Evolutionary conservation across 2,888 invertebrate species (phyloP).

Genomic region (Rhamphomyia laevipes): DNA sequence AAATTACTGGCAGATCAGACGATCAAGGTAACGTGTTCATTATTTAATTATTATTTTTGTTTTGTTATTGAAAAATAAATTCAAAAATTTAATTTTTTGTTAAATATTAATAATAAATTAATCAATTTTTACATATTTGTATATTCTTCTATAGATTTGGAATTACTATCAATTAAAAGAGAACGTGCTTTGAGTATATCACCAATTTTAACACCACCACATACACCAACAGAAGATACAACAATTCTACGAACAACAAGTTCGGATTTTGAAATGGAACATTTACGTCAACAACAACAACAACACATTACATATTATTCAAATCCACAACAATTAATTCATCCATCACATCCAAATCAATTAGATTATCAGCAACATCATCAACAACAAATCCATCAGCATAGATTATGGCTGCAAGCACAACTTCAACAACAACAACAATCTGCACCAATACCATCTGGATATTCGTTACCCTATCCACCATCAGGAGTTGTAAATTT

Average conservation of each 20-base stretch:
- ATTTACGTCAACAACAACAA: slow-evolving; percentile 24
- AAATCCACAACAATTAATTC: slow-evolving; percentile 26
- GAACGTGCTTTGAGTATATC: slow-evolving; percentile 45
- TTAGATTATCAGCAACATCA: slow-evolving; percentile 30
- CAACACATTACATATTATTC: slow-evolving; percentile 17
- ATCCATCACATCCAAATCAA: slow-evolving; percentile 39
- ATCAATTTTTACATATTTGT: neutral
- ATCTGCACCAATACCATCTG: neutral
- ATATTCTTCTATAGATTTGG: slow-evolving; percentile 41
- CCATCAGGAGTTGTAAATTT: slow-evolving; percentile 7
- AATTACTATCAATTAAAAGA: slow-evolving; percentile 49
- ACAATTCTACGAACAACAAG: too few relatives aligned
- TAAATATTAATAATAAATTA: neutral
- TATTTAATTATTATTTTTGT: neutral
- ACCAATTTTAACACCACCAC: slow-evolving; percentile 59
- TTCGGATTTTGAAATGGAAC: slow-evolving; percentile 23
- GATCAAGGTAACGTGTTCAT: slow-evolving; percentile 29
- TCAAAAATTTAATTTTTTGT: too few relatives aligned
- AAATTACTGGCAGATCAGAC: slow-evolving; percentile 31
- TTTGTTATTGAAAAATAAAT: too few relatives aligned
- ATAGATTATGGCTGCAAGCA: slow-evolving; percentile 18
- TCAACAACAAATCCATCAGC: slow-evolving; percentile 16
- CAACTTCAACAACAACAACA: slow-evolving; percentile 17
- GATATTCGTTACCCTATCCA: slow-evolving; percentile 7
- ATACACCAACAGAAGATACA: slow-evolving; percentile 52